Evolutionary conservation across 2,888 invertebrate species (phyloP), one percentile per base, ranked within the genome.

Genomic region (Dyspetes luteomarginatus): DNA sequence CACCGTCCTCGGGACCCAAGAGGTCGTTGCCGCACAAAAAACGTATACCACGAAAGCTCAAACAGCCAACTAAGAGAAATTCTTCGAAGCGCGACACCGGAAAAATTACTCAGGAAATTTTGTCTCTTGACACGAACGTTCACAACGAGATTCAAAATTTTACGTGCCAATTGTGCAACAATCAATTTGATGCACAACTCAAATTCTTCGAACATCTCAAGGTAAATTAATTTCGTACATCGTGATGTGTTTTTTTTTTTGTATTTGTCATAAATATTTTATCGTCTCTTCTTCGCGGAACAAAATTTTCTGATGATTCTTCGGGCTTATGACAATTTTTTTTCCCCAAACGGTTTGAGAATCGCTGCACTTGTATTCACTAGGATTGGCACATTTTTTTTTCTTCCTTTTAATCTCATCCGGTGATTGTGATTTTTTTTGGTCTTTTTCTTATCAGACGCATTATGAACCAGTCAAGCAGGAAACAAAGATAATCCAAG

Each of bases 161-260:
- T 82, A 93, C 94, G 74, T 97, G 97, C 89, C 96, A 97, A 91
- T 91, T 97, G 12, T 98, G 97, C 90, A 95, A 95, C n/a, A 94
- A 94, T 82, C 94, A 94, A 84, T 96, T 96, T 88, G 94, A 94
- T 30, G 95, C 96, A 81, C 97, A 98, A 89, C 92, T 97, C 17
- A 95, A 95, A 88, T 97, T 97, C 93, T 97, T 96, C 92, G 96
- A 96, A 75, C 97, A 98, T 89, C 93, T 98, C 4, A 97, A 97
- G 92, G 94, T 95, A 96, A 64, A 17, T 64, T 43, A 0, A 55
- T 67, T 83, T 79, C 79, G 78, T 80, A 83, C 73, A 86, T 85
- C 77, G 85, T n/a, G n/a, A 86, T 17, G 88, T 86, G 30, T 75
- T 92, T 48, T 82, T 92, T 30, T 87, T 90, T 4, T 89, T 90